A percentile compares a stretch with the other conserved stretches of the same genome.
Conservation (phyloP, 2,888 invertebrate genomes). For the Eupithecia tripunctaria region DNA sequence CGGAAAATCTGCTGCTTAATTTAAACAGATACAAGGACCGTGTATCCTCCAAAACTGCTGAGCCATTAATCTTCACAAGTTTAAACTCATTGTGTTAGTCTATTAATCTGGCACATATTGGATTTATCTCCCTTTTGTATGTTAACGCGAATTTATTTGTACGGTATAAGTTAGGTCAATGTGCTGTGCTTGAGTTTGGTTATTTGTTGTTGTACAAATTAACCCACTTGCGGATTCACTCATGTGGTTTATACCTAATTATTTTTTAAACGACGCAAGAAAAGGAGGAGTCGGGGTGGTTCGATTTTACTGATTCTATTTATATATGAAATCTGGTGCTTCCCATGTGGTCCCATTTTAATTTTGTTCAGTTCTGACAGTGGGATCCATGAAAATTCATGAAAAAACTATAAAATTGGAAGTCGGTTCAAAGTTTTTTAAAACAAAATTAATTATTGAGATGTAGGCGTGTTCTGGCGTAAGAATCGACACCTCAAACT, state of each 20-base stretch:
- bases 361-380: too few relatives aligned
- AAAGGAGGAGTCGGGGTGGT: too few relatives aligned
- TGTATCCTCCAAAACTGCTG: constrained; percentile 3
- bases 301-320: too few relatives aligned
- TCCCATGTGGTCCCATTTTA: too few relatives aligned
- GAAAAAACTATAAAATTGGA: too few relatives aligned
- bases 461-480: background rate
- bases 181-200: background rate
- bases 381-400: too few relatives aligned
- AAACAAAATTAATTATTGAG: too few relatives aligned
- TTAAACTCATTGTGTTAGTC: constrained; percentile 22
- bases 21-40: constrained; percentile 3
- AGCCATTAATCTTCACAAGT: constrained; percentile 1
- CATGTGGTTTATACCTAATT: background rate
- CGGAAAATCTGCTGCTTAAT: constrained; percentile 1
- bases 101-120: constrained; percentile 9
- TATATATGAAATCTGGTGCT: too few relatives aligned
- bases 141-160: background rate
- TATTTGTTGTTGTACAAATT: background rate
- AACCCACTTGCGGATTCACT: background rate
- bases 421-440: too few relatives aligned
- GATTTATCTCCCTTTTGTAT: constrained; percentile 1
- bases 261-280: too few relatives aligned
- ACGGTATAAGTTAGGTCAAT: background rate
- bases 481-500: background rate